phyloP scores from a whole-genome alignment of 2,113 vertebrate species.

The Procapra przewalskii region DNA sequence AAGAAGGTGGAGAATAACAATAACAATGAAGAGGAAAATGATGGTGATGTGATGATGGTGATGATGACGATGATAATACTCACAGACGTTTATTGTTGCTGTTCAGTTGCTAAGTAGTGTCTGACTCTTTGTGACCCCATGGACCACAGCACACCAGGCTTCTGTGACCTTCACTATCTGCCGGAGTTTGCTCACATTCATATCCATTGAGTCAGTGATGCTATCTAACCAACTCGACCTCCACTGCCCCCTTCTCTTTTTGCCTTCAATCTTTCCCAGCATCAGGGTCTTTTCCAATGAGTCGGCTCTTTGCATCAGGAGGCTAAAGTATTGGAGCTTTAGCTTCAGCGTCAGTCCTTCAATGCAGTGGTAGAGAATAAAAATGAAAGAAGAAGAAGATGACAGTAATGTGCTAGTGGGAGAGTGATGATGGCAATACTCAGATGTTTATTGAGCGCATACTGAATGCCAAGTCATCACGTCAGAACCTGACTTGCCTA shows the following conservation, averaged over 20 bases:
- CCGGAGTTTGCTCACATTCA: neutral
- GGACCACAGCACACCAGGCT: neutral
- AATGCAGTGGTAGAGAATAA: neutral
- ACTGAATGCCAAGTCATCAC: fast-evolving
- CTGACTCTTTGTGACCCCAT: neutral
- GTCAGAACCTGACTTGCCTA: neutral
- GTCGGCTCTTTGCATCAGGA: neutral
- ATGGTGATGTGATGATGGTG: neutral
- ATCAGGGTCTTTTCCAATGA: neutral
- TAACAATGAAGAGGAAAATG: neutral
- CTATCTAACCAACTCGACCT: neutral
- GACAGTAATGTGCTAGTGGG: fast-evolving
- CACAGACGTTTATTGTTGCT: neutral
- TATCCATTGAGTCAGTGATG: neutral
- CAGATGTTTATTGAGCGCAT: too few species aligned
- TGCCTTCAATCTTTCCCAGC: neutral
- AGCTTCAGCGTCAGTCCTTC: neutral
- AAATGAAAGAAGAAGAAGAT: neutral
- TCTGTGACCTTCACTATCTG: neutral
- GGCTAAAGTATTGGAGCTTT: neutral
- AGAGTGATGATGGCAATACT: fast-evolving
- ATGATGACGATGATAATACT: neutral
- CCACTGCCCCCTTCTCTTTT: neutral
- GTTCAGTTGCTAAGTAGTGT: neutral
- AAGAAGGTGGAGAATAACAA: neutral